Conservation (phyloP, 2,888 invertebrate genomes). For the Amiota communis region DNA sequence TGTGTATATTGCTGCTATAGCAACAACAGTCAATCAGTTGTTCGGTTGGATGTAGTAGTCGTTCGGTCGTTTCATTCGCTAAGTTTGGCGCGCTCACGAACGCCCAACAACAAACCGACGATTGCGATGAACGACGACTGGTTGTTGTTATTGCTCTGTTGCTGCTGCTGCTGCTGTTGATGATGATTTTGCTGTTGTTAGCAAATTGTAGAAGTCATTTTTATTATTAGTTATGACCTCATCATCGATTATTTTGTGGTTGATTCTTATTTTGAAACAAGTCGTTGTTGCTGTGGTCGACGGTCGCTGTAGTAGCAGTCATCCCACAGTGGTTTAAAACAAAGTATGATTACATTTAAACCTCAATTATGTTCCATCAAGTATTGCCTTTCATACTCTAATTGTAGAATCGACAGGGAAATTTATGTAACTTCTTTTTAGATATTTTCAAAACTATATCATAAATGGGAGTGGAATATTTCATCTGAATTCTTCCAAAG, state of each 20-base stretch:
- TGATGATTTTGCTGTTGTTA: conserved; percentile 38
- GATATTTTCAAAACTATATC: too few species aligned
- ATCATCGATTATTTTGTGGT: conserved; percentile 73
- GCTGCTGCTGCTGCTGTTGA: conserved; percentile 36
- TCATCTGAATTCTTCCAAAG: too few species aligned
- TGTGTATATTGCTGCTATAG: too few species aligned
- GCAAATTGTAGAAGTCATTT: conserved; percentile 62
- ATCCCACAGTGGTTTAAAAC: not conserved
- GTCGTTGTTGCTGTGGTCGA: conserved; percentile 48
- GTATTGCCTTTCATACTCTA: too few species aligned
- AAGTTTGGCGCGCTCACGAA: conserved; percentile 10
- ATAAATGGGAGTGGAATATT: too few species aligned
- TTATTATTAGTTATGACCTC: conserved; percentile 74
- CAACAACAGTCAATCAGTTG: not conserved
- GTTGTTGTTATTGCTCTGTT: conserved; percentile 37
- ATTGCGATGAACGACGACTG: too few species aligned
- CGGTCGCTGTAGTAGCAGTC: not conserved
- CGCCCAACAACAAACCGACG: not conserved
- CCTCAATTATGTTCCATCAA: too few species aligned
- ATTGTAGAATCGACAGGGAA: too few species aligned
- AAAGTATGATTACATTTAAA: not conserved
- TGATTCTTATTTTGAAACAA: conserved; percentile 66
- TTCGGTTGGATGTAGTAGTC: conserved; percentile 3
- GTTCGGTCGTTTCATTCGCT: not conserved
- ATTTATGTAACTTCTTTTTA: too few species aligned